Evolutionary conservation across 2,113 vertebrate species (phyloP).

Genomic region (Poeciliopsis retropinna): DNA sequence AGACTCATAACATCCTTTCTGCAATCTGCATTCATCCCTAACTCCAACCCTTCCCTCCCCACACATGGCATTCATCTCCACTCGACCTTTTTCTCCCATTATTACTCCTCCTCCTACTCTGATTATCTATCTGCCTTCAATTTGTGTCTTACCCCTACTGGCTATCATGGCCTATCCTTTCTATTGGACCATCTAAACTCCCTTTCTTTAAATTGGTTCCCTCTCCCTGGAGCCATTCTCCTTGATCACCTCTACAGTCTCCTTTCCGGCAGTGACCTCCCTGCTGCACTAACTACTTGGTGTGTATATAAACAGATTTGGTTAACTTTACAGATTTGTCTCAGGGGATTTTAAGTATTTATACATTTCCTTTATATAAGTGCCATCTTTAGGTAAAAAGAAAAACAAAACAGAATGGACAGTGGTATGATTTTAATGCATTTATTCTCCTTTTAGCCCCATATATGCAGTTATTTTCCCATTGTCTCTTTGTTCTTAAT

Average conservation of each 20-base stretch:
- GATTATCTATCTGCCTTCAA: conserved; percentile 45
- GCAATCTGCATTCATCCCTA: conserved; percentile 18
- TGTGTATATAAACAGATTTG: background rate
- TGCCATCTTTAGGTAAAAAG: background rate
- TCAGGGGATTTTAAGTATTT: background rate
- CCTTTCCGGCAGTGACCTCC: conserved; percentile 20
- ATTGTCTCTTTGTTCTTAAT: conserved; percentile 50
- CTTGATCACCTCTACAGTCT: conserved; percentile 33
- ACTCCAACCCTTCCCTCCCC: conserved; percentile 5
- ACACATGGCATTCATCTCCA: conserved; percentile 32
- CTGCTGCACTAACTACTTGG: background rate
- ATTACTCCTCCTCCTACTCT: conserved; percentile 38
- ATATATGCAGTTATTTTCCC: conserved; percentile 32
- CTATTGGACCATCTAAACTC: conserved; percentile 31
- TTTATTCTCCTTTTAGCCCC: background rate
- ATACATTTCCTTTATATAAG: background rate
- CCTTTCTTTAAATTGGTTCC: conserved; percentile 42
- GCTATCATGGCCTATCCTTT: conserved; percentile 24
- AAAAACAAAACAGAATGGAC: background rate
- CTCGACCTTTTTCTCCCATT: conserved; percentile 26
- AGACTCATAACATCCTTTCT: conserved; percentile 7
- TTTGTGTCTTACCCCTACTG: conserved; percentile 33
- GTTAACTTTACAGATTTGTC: background rate
- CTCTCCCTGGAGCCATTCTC: conserved; percentile 31
- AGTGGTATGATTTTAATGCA: background rate